Base-by-base conservation (phyloP, 2,113 vertebrate genomes). In the Pelecanoides urinatrix region DNA sequence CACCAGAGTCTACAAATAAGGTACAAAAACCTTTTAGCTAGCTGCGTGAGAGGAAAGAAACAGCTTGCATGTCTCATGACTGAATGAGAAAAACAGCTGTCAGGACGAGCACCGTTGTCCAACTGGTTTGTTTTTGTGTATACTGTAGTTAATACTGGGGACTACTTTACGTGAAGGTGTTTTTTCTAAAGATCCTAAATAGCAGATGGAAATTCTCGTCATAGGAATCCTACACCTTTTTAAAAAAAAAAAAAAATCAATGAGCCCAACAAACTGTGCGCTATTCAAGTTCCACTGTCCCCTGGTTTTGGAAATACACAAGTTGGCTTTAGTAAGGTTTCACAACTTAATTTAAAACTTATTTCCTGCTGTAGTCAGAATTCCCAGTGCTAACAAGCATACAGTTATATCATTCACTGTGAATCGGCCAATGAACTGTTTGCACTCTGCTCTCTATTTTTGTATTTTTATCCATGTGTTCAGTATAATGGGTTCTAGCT, bases 1-100 rank as follows among this genome's bases (percentile, higher is more conserved):
- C 99, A 25, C 97, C 98, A 0, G 99, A 99, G 91, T 98, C 98
- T 21, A 98, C 98, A 36, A 99, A 98, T 95, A 99, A 99, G 98
- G 99, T 99, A 90, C 52, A 47, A 6, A n/a, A 1, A 34, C 34
- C 45, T 62, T 61, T n/a, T 23, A 38, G 30, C 32, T 45, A 8
- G 3, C 52, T 79, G 27, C 15, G 9, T 7, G 72, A 40, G 20
- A 34, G 61, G 23, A n/a, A 14, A 19, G 16, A 29, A 68, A 20
- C 7, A 16, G 19, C 55, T 50, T 59, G 19, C 7, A 0, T 22
- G 42, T 34, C 50, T 79, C 23, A 5, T 26, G 32, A 29, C 65
- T n/a, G 50, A 50, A 30, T 0, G 1, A 49, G 45, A 66, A 8
- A 10, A 12, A 10, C 19, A 52, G 47, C 12, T 58, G 13, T n/a